Conservation (phyloP, 1,140 invertebrate species). For the Diabrotica virgifera region DNA sequence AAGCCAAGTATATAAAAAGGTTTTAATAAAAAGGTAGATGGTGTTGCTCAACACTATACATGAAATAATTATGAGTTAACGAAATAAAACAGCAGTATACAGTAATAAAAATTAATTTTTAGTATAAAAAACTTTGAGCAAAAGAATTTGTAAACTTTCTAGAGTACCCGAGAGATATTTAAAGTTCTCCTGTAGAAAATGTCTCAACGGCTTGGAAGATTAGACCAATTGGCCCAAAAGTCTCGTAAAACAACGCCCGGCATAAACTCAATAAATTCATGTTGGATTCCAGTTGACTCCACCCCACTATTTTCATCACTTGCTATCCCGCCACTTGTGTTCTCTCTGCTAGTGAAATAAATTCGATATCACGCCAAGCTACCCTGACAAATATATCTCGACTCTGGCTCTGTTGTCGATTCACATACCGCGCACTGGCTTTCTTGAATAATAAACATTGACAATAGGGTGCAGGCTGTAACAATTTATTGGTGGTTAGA, state of each 20-base stretch:
- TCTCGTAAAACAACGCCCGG: not conserved
- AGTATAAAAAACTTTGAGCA: no score
- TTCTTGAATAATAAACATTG: conserved; percentile 1
- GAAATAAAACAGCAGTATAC: no score
- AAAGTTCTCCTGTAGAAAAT: conserved; percentile 22
- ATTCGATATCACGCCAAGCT: not conserved
- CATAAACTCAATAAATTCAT: not conserved
- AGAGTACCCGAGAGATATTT: no score
- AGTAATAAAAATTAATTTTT: no score
- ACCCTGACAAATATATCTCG: not conserved
- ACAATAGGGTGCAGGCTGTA: not conserved
- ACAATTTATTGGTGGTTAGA: no score
- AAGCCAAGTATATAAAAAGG: no score
- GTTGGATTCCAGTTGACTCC: not conserved
- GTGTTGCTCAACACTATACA: no score
- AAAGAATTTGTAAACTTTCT: no score
- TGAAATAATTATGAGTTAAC: no score
- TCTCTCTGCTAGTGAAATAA: not conserved
- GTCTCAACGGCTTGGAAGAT: not conserved
- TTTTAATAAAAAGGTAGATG: no score
- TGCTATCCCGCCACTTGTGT: not conserved
- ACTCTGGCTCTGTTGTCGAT: not conserved
- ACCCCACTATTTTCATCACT: not conserved
- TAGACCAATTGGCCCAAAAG: not conserved
- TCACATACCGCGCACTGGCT: not conserved